phyloP scores from a whole-genome alignment of 2,113 vertebrate genomes.

The Cryptotis parvus region DNA sequence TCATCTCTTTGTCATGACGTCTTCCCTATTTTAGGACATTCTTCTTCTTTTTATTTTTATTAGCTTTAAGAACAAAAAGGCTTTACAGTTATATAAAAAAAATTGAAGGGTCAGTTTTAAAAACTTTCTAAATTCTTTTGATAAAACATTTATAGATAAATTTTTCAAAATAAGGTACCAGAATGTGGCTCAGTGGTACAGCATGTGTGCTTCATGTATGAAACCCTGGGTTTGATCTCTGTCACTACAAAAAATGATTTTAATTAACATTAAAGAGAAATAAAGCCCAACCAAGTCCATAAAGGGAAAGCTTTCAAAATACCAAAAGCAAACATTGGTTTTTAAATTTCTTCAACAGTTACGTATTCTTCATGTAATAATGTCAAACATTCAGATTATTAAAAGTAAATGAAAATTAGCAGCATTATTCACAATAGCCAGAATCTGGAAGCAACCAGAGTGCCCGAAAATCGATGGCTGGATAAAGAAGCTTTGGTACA shows the following conservation, averaged over 20 bases:
- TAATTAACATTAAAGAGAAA: neutral
- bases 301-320: neutral
- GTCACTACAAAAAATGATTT: neutral
- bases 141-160: constrained; percentile 6
- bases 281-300: neutral
- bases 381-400: neutral
- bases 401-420: no score
- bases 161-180: neutral
- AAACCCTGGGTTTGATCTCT: no score
- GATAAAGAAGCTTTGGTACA: no score
- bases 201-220: no score
- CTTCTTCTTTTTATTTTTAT: neutral
- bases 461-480: no score
- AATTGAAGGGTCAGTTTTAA: neutral
- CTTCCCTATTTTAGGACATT: neutral
- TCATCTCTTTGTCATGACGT: neutral
- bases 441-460: no score
- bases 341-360: constrained; percentile 18
- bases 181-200: no score
- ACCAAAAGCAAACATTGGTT: neutral
- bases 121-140: constrained; percentile 8
- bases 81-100: constrained; percentile 24
- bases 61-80: constrained; percentile 22
- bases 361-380: neutral
- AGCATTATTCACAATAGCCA: no score